Base-by-base conservation (phyloP, 64 coral and sea anemone genomes). In the Actinia tenebrosa region DNA sequence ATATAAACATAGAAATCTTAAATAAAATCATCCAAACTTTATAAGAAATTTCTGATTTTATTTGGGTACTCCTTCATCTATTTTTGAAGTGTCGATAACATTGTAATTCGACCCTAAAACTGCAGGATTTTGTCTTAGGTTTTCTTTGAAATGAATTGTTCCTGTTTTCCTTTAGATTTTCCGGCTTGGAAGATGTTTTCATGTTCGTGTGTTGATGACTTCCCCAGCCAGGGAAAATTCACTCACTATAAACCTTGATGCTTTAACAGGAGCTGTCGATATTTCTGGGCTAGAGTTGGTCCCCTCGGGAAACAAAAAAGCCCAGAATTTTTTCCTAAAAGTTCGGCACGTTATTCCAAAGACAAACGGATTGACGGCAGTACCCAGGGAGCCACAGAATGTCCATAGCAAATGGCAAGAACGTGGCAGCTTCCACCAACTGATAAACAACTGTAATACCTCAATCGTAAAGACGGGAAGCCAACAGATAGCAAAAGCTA, bases 381-480 rank as follows among this genome's bases (percentile, higher is more conserved):
- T 89, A 22, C 82, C 63, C 3, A 93, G 43, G 58, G 80, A 89
- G 16, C 87, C 87, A 83, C 87, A 89, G 78, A 89, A 93, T 2
- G 88, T 89, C 92, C 92, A 93, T 4, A 93, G 47, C 9, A 93
- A 68, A 60, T 93, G 92, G 53, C 66, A 83, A 53, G 84, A 64
- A 22, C 92, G 72, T 27, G 92, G 83, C 3, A 89, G 63, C 44
- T 75, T 19, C 84, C 84, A 86, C 84, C 75, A 87, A 47, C 69
- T 16, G 3, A 93, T 83, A 18, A 72, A 43, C 27, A 60, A 89
- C 26, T 87, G 87, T 8, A 83, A 30, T 14, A 87, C 71, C 45
- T 93, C 92, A 5, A 89, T 89, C 0, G 81, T 53, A 77, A 89
- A 87, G 5, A 93, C 88, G 16, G 88, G 88, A 43, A 89, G 20